Conservation (phyloP, 2,797 vertebrate genomes). For the Propithecus deckenii region DNA sequence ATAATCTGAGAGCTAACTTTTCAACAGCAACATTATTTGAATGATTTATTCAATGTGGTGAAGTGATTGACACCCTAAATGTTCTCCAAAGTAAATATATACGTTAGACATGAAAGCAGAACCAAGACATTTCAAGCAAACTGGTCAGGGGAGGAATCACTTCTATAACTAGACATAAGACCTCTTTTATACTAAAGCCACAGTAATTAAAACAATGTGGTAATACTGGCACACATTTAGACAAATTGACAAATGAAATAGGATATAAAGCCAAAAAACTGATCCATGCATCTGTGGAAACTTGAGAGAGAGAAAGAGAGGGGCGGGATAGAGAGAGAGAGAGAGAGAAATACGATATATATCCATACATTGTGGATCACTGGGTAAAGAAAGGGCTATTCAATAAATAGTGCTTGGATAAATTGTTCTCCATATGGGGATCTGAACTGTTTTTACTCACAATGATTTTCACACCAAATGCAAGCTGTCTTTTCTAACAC, state of each 20-base stretch:
- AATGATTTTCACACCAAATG: background rate
- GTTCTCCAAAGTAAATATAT: background rate
- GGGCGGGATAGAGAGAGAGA: background rate
- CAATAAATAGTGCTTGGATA: background rate
- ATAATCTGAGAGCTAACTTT: background rate
- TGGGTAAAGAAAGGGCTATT: background rate
- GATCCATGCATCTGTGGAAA: background rate
- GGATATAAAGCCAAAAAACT: background rate
- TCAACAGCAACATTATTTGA: background rate
- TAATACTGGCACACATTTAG: background rate
- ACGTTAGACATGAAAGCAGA: background rate
- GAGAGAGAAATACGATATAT: background rate
- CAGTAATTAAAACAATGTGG: background rate
- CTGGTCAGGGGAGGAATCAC: background rate
- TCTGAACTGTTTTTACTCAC: background rate
- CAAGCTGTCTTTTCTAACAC: background rate
- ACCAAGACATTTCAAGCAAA: background rate
- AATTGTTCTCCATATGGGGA: background rate
- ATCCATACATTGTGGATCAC: background rate
- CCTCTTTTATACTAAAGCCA: background rate
- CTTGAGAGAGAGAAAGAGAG: background rate
- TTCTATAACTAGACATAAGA: background rate
- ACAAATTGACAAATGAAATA: background rate
- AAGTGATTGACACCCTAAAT: background rate
- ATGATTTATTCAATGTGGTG: background rate